Evolutionary conservation across 2,113 vertebrate species (phyloP).

Genomic region (Puffinus mauretanicus): DNA sequence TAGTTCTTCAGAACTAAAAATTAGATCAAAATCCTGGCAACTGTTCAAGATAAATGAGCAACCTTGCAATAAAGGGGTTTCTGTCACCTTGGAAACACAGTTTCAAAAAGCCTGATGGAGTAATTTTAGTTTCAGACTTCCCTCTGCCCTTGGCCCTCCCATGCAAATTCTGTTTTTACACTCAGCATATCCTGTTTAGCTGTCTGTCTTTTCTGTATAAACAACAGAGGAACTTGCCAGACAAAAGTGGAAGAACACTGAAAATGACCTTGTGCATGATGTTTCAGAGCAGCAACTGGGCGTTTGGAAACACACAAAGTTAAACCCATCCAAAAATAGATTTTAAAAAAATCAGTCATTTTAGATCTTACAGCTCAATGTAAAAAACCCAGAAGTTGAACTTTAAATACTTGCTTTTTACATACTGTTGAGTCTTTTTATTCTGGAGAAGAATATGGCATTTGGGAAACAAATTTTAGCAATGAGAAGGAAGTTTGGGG

Average conservation of each 20-base stretch:
- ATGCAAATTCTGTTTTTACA: constrained; percentile 46
- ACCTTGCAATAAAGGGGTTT: background rate
- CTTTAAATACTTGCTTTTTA: background rate
- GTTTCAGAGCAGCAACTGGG: background rate
- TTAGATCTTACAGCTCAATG: background rate
- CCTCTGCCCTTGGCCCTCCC: constrained; percentile 29
- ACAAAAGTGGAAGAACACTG: background rate
- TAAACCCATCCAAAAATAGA: background rate
- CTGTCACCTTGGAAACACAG: constrained; percentile 49
- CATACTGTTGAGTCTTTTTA: background rate
- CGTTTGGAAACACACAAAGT: background rate
- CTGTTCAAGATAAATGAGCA: constrained; percentile 26
- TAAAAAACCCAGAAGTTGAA: background rate
- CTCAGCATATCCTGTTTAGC: constrained; percentile 15
- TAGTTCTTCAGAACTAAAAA: constrained; percentile 24
- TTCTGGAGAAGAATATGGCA: background rate
- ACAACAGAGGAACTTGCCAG: background rate
- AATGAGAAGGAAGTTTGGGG: background rate
- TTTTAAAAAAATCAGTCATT: background rate
- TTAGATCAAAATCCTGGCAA: constrained; percentile 42
- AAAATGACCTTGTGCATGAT: background rate
- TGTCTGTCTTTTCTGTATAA: background rate
- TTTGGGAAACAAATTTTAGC: background rate
- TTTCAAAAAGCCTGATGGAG: constrained; percentile 6
- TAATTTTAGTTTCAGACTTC: constrained; percentile 57